Conservation (phyloP, 2,888 invertebrate genomes). For the Melanchra persicariae region DNA sequence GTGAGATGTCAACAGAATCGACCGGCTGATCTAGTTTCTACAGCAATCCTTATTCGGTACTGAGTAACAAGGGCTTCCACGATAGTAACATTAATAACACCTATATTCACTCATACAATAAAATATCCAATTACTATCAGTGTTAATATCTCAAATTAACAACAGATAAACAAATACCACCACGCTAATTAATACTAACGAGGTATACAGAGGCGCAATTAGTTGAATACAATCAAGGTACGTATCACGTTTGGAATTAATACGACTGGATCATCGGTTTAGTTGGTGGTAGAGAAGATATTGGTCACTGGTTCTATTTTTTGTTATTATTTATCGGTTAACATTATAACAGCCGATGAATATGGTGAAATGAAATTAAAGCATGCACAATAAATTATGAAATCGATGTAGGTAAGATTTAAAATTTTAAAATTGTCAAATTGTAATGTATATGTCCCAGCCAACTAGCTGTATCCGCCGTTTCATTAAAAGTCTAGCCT, state of each 20-base stretch:
- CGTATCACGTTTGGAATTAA: constrained; percentile 17
- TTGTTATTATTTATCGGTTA: too few species aligned
- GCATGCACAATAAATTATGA: too few species aligned
- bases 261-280: background rate
- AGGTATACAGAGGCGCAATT: constrained; percentile 44
- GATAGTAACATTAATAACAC: background rate
- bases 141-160: constrained; percentile 17
- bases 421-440: too few species aligned
- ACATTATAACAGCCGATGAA: too few species aligned
- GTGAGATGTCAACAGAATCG: too few species aligned
- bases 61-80: background rate
- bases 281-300: background rate
- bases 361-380: too few species aligned
- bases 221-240: constrained; percentile 19
- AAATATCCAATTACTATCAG: constrained; percentile 17
- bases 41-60: too few species aligned
- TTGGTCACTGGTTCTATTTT: background rate
- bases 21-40: too few species aligned
- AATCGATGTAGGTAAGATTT: too few species aligned
- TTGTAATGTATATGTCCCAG: too few species aligned
- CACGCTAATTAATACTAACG: constrained; percentile 38
- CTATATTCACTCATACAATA: background rate
- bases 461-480: too few species aligned
- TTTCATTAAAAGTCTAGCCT: too few species aligned
- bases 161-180: constrained; percentile 23